Conservation (phyloP, 2,888 invertebrate species). For the Pterobdella sp. region DNA sequence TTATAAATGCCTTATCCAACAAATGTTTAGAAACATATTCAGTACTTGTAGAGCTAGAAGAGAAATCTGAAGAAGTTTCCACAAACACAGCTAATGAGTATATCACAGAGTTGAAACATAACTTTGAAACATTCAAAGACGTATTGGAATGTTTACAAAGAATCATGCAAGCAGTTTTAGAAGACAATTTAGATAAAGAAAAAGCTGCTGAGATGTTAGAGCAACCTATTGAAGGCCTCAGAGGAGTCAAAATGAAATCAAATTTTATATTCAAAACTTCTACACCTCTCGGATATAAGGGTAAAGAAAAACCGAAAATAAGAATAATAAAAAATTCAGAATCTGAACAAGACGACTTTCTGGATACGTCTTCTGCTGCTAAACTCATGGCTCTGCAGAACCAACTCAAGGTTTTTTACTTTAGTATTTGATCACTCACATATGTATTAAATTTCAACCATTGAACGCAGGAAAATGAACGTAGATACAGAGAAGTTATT, state of each 20-base stretch:
- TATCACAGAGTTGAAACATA: background rate
- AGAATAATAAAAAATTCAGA: background rate
- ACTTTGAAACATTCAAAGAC: slow-evolving; percentile 1
- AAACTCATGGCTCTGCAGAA: slow-evolving; percentile 11
- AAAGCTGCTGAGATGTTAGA: slow-evolving; percentile 10
- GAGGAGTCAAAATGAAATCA: background rate
- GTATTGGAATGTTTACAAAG: background rate
- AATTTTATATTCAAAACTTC: background rate
- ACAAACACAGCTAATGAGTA: background rate
- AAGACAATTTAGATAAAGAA: background rate
- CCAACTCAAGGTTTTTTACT: slow-evolving; percentile 24
- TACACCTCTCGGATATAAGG: background rate
- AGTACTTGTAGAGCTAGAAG: slow-evolving; percentile 13
- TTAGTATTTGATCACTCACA: too few relatives aligned
- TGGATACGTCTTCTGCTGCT: background rate
- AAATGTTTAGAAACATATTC: slow-evolving; percentile 21
- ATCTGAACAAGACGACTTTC: background rate
- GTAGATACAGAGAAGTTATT: slow-evolving; percentile 30
- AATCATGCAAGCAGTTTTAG: slow-evolving; percentile 17
- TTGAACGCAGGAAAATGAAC: slow-evolving; percentile 16
- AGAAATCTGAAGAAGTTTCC: background rate
- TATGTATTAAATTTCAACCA: background rate
- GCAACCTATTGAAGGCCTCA: background rate
- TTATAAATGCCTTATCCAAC: background rate
- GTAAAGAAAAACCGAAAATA: background rate